Base-by-base conservation (phyloP, 2,113 vertebrate species). In the Rostratula benghalensis region DNA sequence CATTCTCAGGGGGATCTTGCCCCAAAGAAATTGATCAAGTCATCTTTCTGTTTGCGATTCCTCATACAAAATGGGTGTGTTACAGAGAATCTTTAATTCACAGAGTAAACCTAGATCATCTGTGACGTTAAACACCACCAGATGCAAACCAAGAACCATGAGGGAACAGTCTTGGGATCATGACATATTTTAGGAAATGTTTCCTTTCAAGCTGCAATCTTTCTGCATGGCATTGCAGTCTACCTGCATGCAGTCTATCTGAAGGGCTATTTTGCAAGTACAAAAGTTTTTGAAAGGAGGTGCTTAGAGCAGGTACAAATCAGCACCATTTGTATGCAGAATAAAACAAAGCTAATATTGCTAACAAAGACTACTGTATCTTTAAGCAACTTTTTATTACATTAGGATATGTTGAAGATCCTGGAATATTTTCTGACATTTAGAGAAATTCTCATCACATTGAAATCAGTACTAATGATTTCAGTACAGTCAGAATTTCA, bases 201-300 rank as follows among this genome's bases (percentile, higher is more conserved):
- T 57, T 59, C 24, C 82, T 77, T 69, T 30, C 54, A 54, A 60
- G 53, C 14, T 6, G 1, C 3, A 35, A 16, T 33, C 50, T 39
- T 59, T 20, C n/a, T 48, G 5, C 41, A 21, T 9, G 46, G 53
- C 17, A 24, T 13, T 75, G 28, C n/a, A 56, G 23, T 39, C 61
- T 64, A 31, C 27, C 48, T 73, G 77, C 31, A 56, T 6, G 46
- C 6, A 35, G 22, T 4, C 17, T 23, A 25, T 19, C 31, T 33
- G 13, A 14, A 11, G 0, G 5, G 14, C 1, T 1, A 13, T 54
- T 69, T 33, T 0, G 0, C 17, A 46, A 54, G 15, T 5, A 73
- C 11, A 25, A 15, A 70, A 50, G 21, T 19, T 78, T 69, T 13
- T 16, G 5, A 41, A 94, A 46, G 14, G 19, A 78, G 37, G 16